phyloP scores from a whole-genome alignment of 23 tunicate species.

The Halocynthia aurantium region DNA sequence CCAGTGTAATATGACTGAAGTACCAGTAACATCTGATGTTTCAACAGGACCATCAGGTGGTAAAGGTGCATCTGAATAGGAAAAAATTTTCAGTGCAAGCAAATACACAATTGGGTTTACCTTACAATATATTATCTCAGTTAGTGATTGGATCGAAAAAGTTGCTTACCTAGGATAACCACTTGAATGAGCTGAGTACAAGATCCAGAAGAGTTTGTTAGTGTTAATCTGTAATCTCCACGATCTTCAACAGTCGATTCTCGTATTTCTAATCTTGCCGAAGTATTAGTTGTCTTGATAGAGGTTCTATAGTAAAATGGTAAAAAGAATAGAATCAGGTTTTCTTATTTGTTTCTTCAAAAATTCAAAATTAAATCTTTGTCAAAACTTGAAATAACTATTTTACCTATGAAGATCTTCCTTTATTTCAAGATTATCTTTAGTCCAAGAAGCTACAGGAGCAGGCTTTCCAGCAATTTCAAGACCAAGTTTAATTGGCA shows the following conservation, averaged over 20 bases:
- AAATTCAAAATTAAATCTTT: neutral
- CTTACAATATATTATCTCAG: neutral
- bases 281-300: constrained; percentile 31
- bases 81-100: neutral
- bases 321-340: neutral
- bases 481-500: constrained; percentile 54
- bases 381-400: neutral
- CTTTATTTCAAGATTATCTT: constrained; percentile 40
- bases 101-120: neutral
- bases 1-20: constrained; percentile 67
- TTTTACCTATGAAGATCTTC: constrained; percentile 49
- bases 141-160: neutral
- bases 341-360: neutral
- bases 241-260: constrained; percentile 69
- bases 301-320: constrained; percentile 23
- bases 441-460: constrained; percentile 71
- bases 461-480: constrained; percentile 66
- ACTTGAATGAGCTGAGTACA: constrained; percentile 59
- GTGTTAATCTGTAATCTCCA: constrained; percentile 72
- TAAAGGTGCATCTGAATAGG: constrained; percentile 44
- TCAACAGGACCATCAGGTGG: constrained; percentile 79
- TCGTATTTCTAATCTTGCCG: constrained; percentile 57
- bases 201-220: constrained; percentile 59
- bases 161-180: constrained; percentile 42
- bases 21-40: constrained; percentile 45